These are phyloP conservation scores for Clytia hemisphaerica DNA, from an alignment of 30 jellyfish, hydroid and myxozoan species.

Conservation along the genomic window DNA sequence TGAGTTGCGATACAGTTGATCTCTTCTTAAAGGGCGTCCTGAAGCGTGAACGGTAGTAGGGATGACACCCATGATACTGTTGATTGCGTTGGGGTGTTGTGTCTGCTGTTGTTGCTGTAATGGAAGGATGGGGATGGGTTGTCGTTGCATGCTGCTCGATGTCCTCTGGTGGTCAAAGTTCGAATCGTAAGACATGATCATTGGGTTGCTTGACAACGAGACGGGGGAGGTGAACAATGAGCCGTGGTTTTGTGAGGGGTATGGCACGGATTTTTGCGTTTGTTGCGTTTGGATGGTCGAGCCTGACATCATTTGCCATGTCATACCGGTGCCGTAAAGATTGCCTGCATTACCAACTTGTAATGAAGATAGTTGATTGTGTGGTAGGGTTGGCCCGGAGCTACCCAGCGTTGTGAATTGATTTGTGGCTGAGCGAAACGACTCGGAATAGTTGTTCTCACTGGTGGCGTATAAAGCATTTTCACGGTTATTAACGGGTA, in stretches of 20 bases:
- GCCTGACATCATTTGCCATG: slow-evolving; percentile 85
- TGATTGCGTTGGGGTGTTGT: neutral
- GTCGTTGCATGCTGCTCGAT: slow-evolving; percentile 58
- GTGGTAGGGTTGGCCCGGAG: no score
- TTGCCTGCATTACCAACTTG: slow-evolving; percentile 27
- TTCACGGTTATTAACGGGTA: no score
- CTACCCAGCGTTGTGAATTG: no score
- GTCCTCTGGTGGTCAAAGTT: slow-evolving; percentile 55
- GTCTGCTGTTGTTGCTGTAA: slow-evolving; percentile 49
- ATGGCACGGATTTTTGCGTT: slow-evolving; percentile 42
- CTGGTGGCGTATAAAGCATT: no score
- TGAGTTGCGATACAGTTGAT: no score
- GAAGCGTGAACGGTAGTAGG: no score
- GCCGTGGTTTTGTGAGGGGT: slow-evolving; percentile 39
- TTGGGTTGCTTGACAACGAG: slow-evolving; percentile 41
- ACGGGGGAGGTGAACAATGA: slow-evolving; percentile 55
- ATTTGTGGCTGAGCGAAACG: no score
- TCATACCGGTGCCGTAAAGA: slow-evolving; percentile 55
- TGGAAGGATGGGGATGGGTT: slow-evolving; percentile 48
- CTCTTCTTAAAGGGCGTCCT: no score
- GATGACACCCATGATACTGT: no score
- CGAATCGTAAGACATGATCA: slow-evolving; percentile 59
- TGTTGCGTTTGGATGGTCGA: slow-evolving; percentile 53
- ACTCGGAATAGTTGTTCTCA: no score
- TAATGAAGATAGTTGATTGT: slow-evolving; percentile 32